Conservation (phyloP, 1,140 invertebrate genomes). For the Potamilus streckersoni region DNA sequence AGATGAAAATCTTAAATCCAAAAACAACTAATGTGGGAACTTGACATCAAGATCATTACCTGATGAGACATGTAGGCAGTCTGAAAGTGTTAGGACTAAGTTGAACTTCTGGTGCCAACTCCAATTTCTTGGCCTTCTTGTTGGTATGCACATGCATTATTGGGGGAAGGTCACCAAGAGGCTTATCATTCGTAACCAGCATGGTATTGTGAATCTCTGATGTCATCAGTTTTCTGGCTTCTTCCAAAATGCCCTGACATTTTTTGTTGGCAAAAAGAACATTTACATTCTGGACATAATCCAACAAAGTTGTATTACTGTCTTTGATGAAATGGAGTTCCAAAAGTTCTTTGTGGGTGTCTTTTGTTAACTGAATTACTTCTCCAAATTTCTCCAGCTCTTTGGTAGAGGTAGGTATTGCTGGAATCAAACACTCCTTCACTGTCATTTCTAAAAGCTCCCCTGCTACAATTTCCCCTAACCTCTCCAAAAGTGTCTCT, state of each 20-base stretch:
- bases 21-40: neutral
- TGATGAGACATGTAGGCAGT: slow-evolving; percentile 75
- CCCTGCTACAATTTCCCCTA: slow-evolving; percentile 75
- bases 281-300: slow-evolving; percentile 83
- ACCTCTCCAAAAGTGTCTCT: slow-evolving; percentile 73
- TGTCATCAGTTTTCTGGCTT: slow-evolving; percentile 80
- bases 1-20: too few species aligned
- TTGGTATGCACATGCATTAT: slow-evolving; percentile 21
- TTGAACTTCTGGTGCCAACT: slow-evolving; percentile 41
- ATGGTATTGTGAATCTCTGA: slow-evolving; percentile 85
- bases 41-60: slow-evolving; percentile 62
- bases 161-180: slow-evolving; percentile 46
- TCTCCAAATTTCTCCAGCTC: slow-evolving; percentile 77
- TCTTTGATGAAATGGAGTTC: slow-evolving; percentile 59
- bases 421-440: slow-evolving; percentile 79
- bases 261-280: slow-evolving; percentile 83
- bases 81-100: slow-evolving; percentile 60
- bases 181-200: slow-evolving; percentile 66
- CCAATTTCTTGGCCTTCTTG: slow-evolving; percentile 42
- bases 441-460: slow-evolving; percentile 78
- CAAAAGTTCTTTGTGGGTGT: slow-evolving; percentile 77
- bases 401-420: slow-evolving; percentile 80
- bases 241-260: slow-evolving; percentile 78
- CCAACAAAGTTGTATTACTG: slow-evolving; percentile 71
- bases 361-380: slow-evolving; percentile 75